Percentiles rank a stretch among this genome's conserved stretches.
These are phyloP conservation scores for Athene noctua DNA, from an alignment of 2,113 vertebrate species.

Conservation along the genomic window DNA sequence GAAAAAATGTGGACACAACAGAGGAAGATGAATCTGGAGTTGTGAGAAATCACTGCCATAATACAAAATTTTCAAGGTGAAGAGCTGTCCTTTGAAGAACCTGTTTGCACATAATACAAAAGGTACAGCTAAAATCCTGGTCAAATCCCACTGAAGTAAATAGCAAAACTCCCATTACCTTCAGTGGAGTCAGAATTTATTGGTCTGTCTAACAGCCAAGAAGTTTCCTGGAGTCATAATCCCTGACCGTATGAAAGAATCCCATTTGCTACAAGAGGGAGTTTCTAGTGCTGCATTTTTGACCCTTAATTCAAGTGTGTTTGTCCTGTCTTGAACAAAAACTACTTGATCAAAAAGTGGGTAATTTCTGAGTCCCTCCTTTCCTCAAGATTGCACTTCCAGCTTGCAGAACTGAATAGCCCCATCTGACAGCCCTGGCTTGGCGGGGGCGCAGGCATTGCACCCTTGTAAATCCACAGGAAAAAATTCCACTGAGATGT, in stretches of 20 bases:
- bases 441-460: not conserved
- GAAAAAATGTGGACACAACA: not conserved
- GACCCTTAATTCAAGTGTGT: not conserved
- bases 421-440: not conserved
- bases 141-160: not conserved
- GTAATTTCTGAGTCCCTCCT: not conserved
- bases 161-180: not conserved
- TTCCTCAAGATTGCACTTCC: not conserved
- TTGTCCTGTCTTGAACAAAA: not conserved
- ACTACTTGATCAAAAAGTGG: not conserved
- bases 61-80: constrained; percentile 16
- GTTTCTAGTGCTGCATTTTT: not conserved
- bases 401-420: not conserved
- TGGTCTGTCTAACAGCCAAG: not conserved
- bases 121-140: not conserved
- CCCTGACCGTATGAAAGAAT: not conserved
- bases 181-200: not conserved
- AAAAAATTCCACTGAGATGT: not conserved
- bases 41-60: constrained; percentile 7
- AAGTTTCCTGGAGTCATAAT: not conserved
- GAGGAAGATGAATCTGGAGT: constrained; percentile 1
- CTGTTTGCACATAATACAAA: not conserved
- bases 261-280: not conserved
- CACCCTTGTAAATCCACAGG: not conserved
- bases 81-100: not conserved